Evolutionary conservation across 2,888 invertebrate species (phyloP), one percentile per base, ranked within the genome.

Genomic region (Cheiracanthium punctorium): DNA sequence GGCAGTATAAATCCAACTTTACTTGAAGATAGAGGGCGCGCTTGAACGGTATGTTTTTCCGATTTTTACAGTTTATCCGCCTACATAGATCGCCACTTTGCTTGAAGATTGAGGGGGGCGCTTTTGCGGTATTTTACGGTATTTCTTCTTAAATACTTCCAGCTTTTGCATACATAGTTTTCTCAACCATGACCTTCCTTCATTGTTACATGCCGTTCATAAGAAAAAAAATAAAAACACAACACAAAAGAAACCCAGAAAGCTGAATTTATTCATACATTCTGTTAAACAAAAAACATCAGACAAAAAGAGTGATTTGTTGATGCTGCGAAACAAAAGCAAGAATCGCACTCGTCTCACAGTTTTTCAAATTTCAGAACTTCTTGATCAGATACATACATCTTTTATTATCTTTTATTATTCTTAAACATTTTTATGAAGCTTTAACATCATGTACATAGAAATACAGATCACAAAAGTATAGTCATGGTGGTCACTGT

Each of bases 261-360:
- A 67, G 58, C 72, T 74, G 33, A 64, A 17, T 85, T 85, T 80
- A 85, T 85, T 85, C 58, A 64, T 79, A 85, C 80, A 80, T n/a
- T 75, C 43, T 74, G 32, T 75, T 64, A 80, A 58, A 64, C 17
- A 29, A 80, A 64, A 72, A 80, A 72, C 64, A 58, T 74, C 72
- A 75, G 69, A 52, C 58, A 48, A 76, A 29, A 64, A 71, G 37
- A n/a, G n/a, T n/a, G n/a, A 82, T 20, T 28, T 76, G 64, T 72
- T 77, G 76, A n/a, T 41, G 37, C 41, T 80, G 48, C 72, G 65
- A 70, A 58, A 74, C 76, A 70, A 76, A 58, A 67, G 80, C 32
- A 65, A 70, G 70, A 80, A 80, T 80, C 72, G 77, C 72, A 79
- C 10, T 74, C 12, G 70, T 85, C 52, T 32, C 64, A 74, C 74